These are phyloP conservation scores for Zaprionus tsacasi DNA, from an alignment of 1,140 invertebrate genomes.

Conservation along the genomic window DNA sequence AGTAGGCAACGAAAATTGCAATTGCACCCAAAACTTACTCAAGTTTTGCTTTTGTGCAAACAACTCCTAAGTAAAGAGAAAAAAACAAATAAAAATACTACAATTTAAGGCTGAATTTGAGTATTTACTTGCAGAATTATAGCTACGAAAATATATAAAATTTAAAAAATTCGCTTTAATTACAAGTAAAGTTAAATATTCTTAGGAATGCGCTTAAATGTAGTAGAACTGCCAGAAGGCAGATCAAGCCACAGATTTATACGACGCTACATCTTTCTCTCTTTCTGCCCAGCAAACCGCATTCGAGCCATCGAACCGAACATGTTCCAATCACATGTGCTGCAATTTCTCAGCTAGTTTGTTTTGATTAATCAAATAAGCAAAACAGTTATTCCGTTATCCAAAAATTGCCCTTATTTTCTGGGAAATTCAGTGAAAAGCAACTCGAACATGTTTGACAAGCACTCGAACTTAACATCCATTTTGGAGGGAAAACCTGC, in stretches of 20 bases:
- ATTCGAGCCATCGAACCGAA: not conserved
- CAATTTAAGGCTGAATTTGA: no score
- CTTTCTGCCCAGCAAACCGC: not conserved
- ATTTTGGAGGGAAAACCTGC: not conserved
- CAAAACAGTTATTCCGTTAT: not conserved
- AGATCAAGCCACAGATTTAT: not conserved
- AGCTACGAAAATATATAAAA: no score
- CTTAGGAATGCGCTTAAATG: no score
- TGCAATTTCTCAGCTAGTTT: not conserved
- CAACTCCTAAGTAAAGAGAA: no score
- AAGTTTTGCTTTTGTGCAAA: no score
- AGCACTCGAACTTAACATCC: not conserved
- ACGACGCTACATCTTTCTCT: not conserved
- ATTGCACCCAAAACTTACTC: slow-evolving; percentile 3
- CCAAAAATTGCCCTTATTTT: not conserved
- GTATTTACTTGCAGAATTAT: no score
- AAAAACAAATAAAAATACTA: no score
- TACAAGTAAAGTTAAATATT: no score
- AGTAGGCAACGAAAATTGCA: slow-evolving; percentile 26
- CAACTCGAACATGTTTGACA: not conserved
- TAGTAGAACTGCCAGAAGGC: no score
- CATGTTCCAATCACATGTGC: not conserved
- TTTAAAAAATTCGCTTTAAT: no score
- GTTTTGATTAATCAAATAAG: not conserved
- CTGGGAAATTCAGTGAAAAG: not conserved